Conservation (phyloP, 2,113 vertebrate genomes). For the Neofelis nebulosa region DNA sequence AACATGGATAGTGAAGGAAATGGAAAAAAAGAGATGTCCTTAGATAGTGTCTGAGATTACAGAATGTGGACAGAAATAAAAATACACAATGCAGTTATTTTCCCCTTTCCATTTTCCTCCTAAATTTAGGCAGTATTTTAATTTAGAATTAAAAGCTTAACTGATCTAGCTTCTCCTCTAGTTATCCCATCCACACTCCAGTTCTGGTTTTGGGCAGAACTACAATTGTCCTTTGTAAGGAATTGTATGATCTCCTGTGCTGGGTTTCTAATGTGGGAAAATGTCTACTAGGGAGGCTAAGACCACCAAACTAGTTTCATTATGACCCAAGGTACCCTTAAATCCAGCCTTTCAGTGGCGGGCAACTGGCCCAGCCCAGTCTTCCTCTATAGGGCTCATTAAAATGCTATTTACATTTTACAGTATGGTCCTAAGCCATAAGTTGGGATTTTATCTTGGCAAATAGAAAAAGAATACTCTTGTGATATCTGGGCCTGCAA, state of each 20-base stretch:
- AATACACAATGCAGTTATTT: background rate
- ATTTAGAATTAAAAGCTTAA: constrained; percentile 50
- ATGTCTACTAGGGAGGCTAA: constrained; percentile 60
- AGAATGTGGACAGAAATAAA: constrained; percentile 45
- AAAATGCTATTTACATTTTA: constrained; percentile 61
- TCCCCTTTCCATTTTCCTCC: background rate
- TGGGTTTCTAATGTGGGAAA: constrained; percentile 76
- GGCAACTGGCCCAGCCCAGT: constrained; percentile 18
- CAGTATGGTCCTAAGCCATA: constrained; percentile 5
- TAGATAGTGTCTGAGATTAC: background rate
- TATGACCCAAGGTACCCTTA: constrained; percentile 60
- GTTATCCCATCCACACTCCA: constrained; percentile 77
- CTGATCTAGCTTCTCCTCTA: constrained; percentile 33
- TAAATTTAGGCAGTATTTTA: constrained; percentile 19
- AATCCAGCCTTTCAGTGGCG: constrained; percentile 43
- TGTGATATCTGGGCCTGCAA: background rate
- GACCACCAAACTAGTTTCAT: constrained; percentile 75
- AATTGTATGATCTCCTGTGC: constrained; percentile 64
- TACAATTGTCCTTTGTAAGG: constrained; percentile 74
- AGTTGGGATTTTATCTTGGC: constrained; percentile 55
- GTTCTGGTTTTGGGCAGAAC: constrained; percentile 76
- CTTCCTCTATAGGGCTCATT: constrained; percentile 24
- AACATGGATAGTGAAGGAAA: background rate
- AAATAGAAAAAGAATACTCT: constrained; percentile 34
- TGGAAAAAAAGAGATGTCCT: constrained; percentile 36